Evolutionary conservation across 2,797 vertebrate genomes (phyloP).

Genomic region (Sardinella longiceps): DNA sequence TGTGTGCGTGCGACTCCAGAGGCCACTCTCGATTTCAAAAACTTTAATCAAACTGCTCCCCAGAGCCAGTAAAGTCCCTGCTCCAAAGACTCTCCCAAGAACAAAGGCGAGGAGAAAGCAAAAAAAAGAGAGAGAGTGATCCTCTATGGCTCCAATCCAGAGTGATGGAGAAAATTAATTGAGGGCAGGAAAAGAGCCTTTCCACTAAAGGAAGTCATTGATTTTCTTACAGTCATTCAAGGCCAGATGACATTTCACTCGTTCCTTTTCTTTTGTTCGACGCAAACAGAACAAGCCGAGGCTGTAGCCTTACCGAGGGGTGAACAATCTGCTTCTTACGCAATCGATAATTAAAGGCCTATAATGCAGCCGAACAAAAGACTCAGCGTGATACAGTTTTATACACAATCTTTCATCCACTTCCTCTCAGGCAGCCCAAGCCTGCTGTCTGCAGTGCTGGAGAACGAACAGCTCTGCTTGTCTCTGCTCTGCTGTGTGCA

Average conservation of each 20-base stretch:
- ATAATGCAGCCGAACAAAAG: not conserved
- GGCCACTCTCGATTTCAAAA: slow-evolving; percentile 44
- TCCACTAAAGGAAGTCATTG: slow-evolving; percentile 35
- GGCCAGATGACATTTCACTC: slow-evolving; percentile 26
- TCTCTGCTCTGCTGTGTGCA: not conserved
- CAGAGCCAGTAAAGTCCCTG: not conserved
- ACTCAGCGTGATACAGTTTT: not conserved
- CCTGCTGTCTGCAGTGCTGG: not conserved
- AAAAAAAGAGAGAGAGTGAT: slow-evolving; percentile 21
- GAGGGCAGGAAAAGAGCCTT: slow-evolving; percentile 33
- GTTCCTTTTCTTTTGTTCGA: not conserved
- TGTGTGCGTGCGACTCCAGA: not conserved
- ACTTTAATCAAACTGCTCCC: slow-evolving; percentile 43
- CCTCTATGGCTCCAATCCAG: slow-evolving; percentile 6
- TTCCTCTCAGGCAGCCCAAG: not conserved
- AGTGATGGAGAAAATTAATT: slow-evolving; percentile 31
- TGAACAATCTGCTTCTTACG: not conserved
- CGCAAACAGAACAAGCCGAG: not conserved
- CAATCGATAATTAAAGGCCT: slow-evolving; percentile 10
- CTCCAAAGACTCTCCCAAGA: slow-evolving; percentile 31
- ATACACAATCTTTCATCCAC: not conserved
- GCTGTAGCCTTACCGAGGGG: not conserved
- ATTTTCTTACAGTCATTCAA: slow-evolving; percentile 32
- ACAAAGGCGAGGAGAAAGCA: slow-evolving; percentile 32
- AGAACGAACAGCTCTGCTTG: too few species aligned